Percentiles rank a stretch among this genome's conserved stretches.
Evolutionary conservation across 1,140 invertebrate species (phyloP).

Genomic region (Whitmania pigra): DNA sequence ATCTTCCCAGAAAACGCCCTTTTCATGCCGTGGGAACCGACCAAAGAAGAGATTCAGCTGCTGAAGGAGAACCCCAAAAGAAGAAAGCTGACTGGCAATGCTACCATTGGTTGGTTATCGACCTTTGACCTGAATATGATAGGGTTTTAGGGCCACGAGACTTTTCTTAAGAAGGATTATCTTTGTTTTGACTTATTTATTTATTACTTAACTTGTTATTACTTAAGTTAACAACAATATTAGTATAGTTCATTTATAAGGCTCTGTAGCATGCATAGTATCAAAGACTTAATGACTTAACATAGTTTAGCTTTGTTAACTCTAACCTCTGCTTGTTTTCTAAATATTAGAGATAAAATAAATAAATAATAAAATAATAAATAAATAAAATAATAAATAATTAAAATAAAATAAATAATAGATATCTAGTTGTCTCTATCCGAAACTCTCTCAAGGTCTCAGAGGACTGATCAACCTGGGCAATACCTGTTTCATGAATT

Average conservation of each 20-base stretch:
- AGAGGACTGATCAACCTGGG: slow-evolving; percentile 87
- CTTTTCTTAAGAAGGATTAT: background rate
- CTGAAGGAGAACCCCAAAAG: slow-evolving; percentile 60
- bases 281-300: too few species aligned
- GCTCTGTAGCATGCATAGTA: too few species aligned
- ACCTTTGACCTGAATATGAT: background rate
- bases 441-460: slow-evolving; percentile 32
- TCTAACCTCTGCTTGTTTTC: too few species aligned
- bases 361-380: too few species aligned
- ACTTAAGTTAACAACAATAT: too few species aligned
- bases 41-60: slow-evolving; percentile 56
- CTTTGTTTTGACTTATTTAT: too few species aligned
- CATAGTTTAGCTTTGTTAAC: too few species aligned
- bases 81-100: slow-evolving; percentile 62
- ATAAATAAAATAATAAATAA: too few species aligned
- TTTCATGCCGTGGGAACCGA: slow-evolving; percentile 66
- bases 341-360: too few species aligned
- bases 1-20: slow-evolving; percentile 38
- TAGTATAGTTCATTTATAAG: too few species aligned
- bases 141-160: background rate
- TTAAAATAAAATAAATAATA: too few species aligned
- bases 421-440: background rate
- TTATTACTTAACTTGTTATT: too few species aligned
- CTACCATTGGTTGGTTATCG: slow-evolving; percentile 57
- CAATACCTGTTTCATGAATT: slow-evolving; percentile 98